Percentiles rank a stretch among this genome's conserved stretches.
Conservation (phyloP, 2,797 vertebrate genomes). For the Enteromius argenteus region DNA sequence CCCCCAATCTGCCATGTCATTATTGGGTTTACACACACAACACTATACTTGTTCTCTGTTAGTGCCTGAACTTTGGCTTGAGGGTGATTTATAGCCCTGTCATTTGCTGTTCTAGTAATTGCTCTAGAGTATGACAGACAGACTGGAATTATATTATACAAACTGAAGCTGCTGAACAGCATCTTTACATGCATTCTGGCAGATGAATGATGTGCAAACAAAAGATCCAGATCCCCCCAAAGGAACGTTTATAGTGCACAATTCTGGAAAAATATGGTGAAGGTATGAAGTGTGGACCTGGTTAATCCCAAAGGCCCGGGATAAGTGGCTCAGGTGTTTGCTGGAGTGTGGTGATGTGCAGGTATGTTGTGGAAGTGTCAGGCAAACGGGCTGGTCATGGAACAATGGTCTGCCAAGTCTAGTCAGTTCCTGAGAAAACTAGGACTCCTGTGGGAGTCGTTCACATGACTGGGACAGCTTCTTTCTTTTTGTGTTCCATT, state of each 20-base stretch:
- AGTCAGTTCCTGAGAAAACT: constrained; percentile 21
- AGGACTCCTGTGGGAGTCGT: constrained; percentile 7
- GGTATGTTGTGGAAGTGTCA: constrained; percentile 22
- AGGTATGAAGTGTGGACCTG: not conserved
- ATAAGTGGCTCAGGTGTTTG: constrained; percentile 29
- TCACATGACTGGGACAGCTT: constrained; percentile 18
- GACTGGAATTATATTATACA: constrained; percentile 20
- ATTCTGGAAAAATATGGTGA: not conserved
- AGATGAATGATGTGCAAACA: constrained; percentile 32
- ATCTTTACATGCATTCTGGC: constrained; percentile 21
- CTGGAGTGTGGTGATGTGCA: constrained; percentile 24
- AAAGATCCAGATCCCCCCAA: constrained; percentile 24
- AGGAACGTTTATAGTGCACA: not conserved
- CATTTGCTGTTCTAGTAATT: constrained; percentile 46
- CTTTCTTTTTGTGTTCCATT: constrained; percentile 1
- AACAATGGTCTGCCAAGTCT: constrained; percentile 22
- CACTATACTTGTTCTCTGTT: constrained; percentile 45
- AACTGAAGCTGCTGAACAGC: constrained; percentile 5
- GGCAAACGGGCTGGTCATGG: constrained; percentile 27
- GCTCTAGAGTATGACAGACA: constrained; percentile 38
- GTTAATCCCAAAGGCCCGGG: constrained; percentile 17
- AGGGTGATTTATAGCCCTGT: constrained; percentile 49
- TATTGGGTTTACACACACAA: constrained; percentile 40
- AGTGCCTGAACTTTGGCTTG: constrained; percentile 45
- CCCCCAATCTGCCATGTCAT: constrained; percentile 27